Percentiles rank a stretch among this genome's conserved stretches.
phyloP scores from a whole-genome alignment of 1,140 invertebrate genomes.

The Drosophila baimaii region DNA sequence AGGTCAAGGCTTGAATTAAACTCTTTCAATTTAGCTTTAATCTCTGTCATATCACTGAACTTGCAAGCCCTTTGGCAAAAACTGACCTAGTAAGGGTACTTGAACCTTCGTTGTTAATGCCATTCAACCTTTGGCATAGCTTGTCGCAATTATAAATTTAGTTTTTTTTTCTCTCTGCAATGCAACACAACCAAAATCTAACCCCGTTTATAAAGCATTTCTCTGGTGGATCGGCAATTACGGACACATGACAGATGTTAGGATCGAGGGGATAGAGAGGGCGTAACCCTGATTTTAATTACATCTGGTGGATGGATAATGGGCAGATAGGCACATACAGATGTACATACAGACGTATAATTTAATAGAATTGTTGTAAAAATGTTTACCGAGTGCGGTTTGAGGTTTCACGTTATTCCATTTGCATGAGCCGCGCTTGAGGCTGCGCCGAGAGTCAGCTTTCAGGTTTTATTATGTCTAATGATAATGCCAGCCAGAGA shows the following conservation, averaged over 20 bases:
- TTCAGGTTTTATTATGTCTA: conserved; percentile 37
- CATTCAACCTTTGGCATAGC: conserved; percentile 5
- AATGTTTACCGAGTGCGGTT: conserved; percentile 58
- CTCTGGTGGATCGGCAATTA: conserved; percentile 54
- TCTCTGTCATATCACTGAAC: conserved; percentile 18
- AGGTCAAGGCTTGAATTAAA: too few species aligned
- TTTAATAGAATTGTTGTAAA: conserved; percentile 61
- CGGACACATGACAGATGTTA: conserved; percentile 47
- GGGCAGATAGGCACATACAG: conserved; percentile 27
- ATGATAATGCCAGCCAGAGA: conserved; percentile 37
- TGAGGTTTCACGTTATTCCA: conserved; percentile 45
- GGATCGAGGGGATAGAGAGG: conserved; percentile 4
- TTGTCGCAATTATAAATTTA: conserved; percentile 20
- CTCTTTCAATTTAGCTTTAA: too few species aligned
- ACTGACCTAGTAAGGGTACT: conserved; percentile 29
- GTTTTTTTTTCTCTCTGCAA: conserved; percentile 28
- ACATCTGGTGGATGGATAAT: conserved; percentile 45
- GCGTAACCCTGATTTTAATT: conserved; percentile 51
- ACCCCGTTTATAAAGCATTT: conserved; percentile 42
- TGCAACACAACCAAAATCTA: conserved; percentile 24
- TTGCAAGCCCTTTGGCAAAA: conserved; percentile 6
- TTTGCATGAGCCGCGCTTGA: conserved; percentile 14
- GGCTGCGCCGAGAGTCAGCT: conserved; percentile 2
- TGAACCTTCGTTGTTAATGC: conserved; percentile 19
- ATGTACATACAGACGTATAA: conserved; percentile 44